Evolutionary conservation across 2,797 vertebrate genomes (phyloP).

Genomic region (Okamejei kenojei): DNA sequence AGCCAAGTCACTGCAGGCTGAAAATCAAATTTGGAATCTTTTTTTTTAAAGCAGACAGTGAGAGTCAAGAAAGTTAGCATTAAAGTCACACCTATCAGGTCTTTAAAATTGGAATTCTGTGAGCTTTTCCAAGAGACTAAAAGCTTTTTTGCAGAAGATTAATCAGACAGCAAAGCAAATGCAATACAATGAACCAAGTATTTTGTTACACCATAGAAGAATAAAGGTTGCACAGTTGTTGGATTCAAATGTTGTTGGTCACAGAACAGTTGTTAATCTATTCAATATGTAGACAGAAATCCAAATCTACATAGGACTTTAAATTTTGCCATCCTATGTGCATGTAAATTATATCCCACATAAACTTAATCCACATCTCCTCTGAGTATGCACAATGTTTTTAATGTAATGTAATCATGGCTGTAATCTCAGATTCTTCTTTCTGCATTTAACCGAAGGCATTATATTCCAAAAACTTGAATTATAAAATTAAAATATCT

Average conservation of each 20-base stretch:
- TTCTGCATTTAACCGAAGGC: not conserved
- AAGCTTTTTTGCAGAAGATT: not conserved
- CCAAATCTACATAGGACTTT: not conserved
- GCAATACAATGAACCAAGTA: not conserved
- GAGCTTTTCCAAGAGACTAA: too few relatives aligned
- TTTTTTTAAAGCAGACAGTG: too few relatives aligned
- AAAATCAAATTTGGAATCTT: too few relatives aligned
- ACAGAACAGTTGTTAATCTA: constrained; percentile 12
- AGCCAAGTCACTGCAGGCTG: too few relatives aligned
- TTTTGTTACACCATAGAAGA: not conserved
- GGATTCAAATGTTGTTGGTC: not conserved
- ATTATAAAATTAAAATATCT: not conserved
- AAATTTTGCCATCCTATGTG: not conserved
- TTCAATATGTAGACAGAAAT: not conserved
- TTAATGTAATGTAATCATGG: not conserved
- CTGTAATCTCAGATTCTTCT: not conserved
- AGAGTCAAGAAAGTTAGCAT: too few relatives aligned
- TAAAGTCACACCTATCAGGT: too few relatives aligned
- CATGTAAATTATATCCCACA: not conserved
- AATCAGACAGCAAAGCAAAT: not conserved
- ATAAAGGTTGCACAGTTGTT: not conserved
- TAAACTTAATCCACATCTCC: not conserved
- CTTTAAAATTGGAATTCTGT: too few relatives aligned
- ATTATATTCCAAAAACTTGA: not conserved
- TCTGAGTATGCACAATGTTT: not conserved